Conservation (phyloP, 2,113 vertebrate genomes). For the Felis chaus region DNA sequence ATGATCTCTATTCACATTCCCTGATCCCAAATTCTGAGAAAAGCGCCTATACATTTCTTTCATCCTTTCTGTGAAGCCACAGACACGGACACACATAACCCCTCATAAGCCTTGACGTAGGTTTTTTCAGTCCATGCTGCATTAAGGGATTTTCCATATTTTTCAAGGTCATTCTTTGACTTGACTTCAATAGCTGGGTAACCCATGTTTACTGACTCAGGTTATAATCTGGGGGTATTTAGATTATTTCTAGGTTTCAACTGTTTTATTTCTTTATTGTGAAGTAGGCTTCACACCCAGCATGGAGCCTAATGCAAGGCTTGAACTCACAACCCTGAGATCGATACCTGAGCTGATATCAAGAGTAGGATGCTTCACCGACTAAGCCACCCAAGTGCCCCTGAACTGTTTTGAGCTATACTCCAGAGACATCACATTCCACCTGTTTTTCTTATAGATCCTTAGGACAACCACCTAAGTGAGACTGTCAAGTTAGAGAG, state of each 20-base stretch:
- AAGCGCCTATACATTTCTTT: neutral
- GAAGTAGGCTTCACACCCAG: too few species aligned
- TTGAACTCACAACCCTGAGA: too few species aligned
- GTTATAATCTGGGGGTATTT: neutral
- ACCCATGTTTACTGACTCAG: neutral
- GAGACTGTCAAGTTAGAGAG: neutral
- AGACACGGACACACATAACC: neutral
- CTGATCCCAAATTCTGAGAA: neutral
- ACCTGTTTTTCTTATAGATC: neutral
- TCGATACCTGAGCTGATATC: too few species aligned
- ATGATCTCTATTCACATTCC: neutral
- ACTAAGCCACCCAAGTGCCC: too few species aligned
- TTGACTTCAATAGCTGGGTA: neutral
- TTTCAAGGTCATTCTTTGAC: neutral
- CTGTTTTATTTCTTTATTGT: neutral
- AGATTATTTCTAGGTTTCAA: neutral
- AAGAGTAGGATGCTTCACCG: too few species aligned
- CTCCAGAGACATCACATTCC: neutral
- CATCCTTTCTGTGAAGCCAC: neutral
- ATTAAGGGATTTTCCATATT: too few species aligned
- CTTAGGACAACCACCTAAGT: too few species aligned
- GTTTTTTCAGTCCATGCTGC: neutral
- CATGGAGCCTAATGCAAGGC: too few species aligned
- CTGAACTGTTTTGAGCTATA: neutral
- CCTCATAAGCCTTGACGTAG: neutral